Evolutionary conservation across 2,797 vertebrate genomes (phyloP).

Genomic region (Tympanoctomys barrerae): DNA sequence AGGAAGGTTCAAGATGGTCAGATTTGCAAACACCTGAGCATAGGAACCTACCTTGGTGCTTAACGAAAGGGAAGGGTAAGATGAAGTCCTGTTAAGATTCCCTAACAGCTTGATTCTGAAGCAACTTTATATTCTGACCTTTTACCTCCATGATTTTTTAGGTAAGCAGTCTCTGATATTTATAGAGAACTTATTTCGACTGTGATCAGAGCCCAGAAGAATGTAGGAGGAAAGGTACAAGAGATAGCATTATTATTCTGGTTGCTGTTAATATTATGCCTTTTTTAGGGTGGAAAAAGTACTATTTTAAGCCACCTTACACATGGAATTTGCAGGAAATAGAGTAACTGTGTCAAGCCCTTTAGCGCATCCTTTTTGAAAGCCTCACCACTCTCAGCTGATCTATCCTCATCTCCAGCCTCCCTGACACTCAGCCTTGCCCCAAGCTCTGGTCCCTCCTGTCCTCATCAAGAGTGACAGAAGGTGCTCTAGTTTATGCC

Average conservation of each 20-base stretch:
- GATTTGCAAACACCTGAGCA: conserved; percentile 27
- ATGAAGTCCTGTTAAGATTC: not conserved
- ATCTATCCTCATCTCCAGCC: not conserved
- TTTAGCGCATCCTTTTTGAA: conserved; percentile 22
- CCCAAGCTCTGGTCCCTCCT: not conserved
- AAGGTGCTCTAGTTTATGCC: not conserved
- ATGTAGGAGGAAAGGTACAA: conserved; percentile 42
- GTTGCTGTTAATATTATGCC: conserved; percentile 47
- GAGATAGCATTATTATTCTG: conserved; percentile 58
- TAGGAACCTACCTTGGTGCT: not conserved
- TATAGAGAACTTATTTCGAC: conserved; percentile 56
- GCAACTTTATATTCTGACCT: conserved; percentile 9
- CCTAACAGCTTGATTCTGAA: conserved; percentile 43
- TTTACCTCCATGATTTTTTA: conserved; percentile 33
- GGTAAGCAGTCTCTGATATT: conserved; percentile 60
- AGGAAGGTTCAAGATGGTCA: not conserved
- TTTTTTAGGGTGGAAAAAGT: conserved; percentile 21
- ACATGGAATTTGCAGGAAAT: conserved; percentile 43
- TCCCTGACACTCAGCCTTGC: not conserved
- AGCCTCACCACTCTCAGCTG: not conserved
- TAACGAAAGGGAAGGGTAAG: conserved; percentile 33
- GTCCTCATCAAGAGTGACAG: not conserved
- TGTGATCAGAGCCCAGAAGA: conserved; percentile 55
- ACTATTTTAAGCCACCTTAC: conserved; percentile 58
- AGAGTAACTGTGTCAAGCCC: conserved; percentile 15